Percentiles rank a stretch among this genome's conserved stretches.
These are phyloP conservation scores for Anarhynchus alexandrinus DNA, from an alignment of 2,113 vertebrate genomes.

Conservation along the genomic window DNA sequence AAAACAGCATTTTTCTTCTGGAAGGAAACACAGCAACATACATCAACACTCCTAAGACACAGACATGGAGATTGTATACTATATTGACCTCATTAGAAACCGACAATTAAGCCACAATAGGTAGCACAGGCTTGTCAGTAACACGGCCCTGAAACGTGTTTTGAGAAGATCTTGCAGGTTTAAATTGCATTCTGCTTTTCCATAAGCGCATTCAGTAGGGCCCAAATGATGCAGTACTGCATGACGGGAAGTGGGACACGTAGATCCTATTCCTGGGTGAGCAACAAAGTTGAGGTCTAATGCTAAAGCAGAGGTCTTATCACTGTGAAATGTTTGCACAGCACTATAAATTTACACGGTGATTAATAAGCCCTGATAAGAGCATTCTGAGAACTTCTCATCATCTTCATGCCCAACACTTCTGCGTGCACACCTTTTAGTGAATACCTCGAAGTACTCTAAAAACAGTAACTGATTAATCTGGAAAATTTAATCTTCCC, in stretches of 20 bases:
- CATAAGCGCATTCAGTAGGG: not conserved
- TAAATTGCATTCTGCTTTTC: not conserved
- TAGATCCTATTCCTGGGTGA: not conserved
- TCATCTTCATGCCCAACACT: not conserved
- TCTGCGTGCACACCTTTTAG: not conserved
- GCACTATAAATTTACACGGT: not conserved
- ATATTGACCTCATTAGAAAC: not conserved
- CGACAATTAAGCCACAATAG: not conserved
- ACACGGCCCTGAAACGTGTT: not conserved
- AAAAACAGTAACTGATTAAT: not conserved
- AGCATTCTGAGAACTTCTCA: not conserved
- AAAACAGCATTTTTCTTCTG: not conserved
- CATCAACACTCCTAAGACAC: fast-evolving
- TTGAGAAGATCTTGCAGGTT: not conserved
- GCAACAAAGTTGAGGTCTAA: not conserved
- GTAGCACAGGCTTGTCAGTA: not conserved
- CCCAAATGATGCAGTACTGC: not conserved
- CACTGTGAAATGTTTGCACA: not conserved
- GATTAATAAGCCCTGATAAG: not conserved
- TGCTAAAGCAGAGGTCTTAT: not conserved
- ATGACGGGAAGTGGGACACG: not conserved
- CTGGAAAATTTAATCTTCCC: not conserved
- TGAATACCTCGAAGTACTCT: not conserved
- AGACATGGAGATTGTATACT: not conserved
- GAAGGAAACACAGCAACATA: not conserved